Percentiles rank a stretch among this genome's conserved stretches.
Conservation (phyloP, 2,888 invertebrate genomes). For the Portevinia maculata region DNA sequence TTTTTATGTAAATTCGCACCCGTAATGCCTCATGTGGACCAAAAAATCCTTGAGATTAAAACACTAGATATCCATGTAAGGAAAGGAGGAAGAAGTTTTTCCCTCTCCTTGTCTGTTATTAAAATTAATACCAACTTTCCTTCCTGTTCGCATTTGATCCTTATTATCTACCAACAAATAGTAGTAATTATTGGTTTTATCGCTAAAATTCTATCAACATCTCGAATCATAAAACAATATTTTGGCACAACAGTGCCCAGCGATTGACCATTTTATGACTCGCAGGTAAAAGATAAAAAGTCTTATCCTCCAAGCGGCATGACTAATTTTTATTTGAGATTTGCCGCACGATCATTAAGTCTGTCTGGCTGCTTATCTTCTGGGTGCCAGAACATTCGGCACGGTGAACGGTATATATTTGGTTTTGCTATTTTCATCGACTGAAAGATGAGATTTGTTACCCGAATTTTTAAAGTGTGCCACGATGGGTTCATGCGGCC, state of each 20-base stretch:
- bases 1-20: not conserved
- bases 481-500: constrained; percentile 1
- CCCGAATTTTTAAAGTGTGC: constrained; percentile 55
- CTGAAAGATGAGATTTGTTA: not conserved
- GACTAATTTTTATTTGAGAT: constrained; percentile 73
- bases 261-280: constrained; percentile 56
- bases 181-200: constrained; percentile 66
- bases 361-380: constrained; percentile 70
- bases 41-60: constrained; percentile 33
- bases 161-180: constrained; percentile 59
- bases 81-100: constrained; percentile 39
- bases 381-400: constrained; percentile 70
- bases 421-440: constrained; percentile 5
- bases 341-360: constrained; percentile 73
- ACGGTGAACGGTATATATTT: constrained; percentile 49
- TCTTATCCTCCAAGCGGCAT: constrained; percentile 48
- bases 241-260: constrained; percentile 60
- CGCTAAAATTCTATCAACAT: constrained; percentile 65
- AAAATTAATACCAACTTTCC: constrained; percentile 65
- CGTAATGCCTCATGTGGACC: constrained; percentile 11
- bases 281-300: constrained; percentile 50
- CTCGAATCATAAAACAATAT: constrained; percentile 69
- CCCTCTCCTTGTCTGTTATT: constrained; percentile 44
- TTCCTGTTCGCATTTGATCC: constrained; percentile 63
- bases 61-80: constrained; percentile 34